Percentiles rank a stretch among this genome's conserved stretches.
Conservation (phyloP, 2,888 invertebrate species). For the Dioctria linearis region DNA sequence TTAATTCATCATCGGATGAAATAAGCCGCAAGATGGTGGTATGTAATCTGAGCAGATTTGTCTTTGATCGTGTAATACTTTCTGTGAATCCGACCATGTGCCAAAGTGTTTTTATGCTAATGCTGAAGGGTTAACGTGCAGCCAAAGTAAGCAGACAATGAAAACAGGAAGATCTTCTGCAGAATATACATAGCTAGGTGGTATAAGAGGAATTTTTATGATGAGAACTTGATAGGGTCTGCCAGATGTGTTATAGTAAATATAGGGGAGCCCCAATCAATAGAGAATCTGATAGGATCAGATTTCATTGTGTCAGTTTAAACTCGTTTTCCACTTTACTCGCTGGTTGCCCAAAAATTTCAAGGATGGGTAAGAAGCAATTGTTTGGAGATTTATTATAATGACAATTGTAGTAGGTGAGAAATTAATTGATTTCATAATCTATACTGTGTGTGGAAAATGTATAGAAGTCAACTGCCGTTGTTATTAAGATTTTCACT, state of each 20-base stretch:
- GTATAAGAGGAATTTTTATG: background rate
- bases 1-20: background rate
- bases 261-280: slow-evolving; percentile 2
- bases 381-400: background rate
- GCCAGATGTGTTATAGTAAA: background rate
- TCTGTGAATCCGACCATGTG: background rate
- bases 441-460: too few species aligned
- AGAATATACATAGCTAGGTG: background rate
- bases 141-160: background rate
- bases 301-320: background rate
- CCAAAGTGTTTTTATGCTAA: slow-evolving; percentile 6
- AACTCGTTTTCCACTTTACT: background rate
- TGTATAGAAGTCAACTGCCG: too few species aligned
- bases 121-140: background rate
- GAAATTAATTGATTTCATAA: too few species aligned
- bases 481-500: too few species aligned
- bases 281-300: background rate
- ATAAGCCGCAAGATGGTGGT: background rate
- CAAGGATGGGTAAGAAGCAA: background rate
- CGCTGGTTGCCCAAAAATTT: background rate
- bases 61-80: background rate
- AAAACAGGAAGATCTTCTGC: background rate
- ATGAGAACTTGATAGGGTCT: slow-evolving; percentile 1
- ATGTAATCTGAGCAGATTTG: slow-evolving; percentile 5
- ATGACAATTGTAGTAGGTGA: background rate